Evolutionary conservation across 2,797 vertebrate genomes (phyloP).

Genomic region (Petrocephalus schoutedeni): DNA sequence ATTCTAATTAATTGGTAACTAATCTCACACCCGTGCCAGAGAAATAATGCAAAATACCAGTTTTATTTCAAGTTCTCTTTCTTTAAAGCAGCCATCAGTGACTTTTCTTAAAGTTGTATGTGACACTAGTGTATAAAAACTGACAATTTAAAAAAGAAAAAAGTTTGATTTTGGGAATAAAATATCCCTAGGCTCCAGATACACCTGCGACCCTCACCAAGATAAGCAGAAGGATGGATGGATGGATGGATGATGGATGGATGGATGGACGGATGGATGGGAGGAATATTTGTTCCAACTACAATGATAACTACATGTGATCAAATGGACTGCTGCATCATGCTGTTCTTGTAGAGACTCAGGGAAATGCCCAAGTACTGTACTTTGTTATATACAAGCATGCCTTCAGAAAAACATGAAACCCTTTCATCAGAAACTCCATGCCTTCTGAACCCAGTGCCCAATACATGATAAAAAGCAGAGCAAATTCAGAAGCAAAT

Average conservation of each 20-base stretch:
- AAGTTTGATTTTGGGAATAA: neutral
- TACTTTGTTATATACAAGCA: neutral
- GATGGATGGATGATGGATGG: neutral
- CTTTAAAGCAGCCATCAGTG: neutral
- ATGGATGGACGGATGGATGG: neutral
- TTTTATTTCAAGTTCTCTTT: neutral
- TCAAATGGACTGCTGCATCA: neutral
- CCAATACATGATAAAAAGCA: neutral
- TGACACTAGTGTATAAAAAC: neutral
- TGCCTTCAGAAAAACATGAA: neutral
- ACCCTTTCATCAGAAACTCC: neutral
- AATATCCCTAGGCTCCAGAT: neutral
- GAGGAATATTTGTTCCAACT: neutral
- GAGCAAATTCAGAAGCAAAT: neutral
- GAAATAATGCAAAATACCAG: neutral
- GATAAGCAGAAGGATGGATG: neutral
- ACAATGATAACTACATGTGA: neutral
- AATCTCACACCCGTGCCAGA: neutral
- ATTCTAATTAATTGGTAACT: neutral
- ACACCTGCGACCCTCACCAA: neutral
- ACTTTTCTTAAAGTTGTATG: neutral
- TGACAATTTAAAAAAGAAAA: neutral
- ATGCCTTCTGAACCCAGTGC: neutral
- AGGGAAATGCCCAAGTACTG: neutral
- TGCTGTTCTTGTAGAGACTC: neutral